Evolutionary conservation across 2,888 invertebrate genomes (phyloP).

Genomic region (Habroteleia sp.): DNA sequence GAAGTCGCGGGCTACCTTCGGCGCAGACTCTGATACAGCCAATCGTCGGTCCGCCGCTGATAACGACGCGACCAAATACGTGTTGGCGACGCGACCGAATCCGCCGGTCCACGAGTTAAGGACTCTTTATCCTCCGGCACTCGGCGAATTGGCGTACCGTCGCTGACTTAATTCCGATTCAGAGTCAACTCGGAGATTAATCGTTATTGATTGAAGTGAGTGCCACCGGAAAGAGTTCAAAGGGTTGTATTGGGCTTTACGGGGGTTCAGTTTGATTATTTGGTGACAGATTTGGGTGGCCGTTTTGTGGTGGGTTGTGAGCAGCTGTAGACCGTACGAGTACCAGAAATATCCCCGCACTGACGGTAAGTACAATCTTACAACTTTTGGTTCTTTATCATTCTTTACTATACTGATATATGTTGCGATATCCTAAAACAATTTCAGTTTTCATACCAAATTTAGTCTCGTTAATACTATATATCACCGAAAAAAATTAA

Average conservation of each 20-base stretch:
- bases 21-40: constrained; percentile 81
- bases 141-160: constrained; percentile 33
- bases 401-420: too few species aligned
- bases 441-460: too few species aligned
- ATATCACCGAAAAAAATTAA: too few species aligned
- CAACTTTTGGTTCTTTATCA: too few species aligned
- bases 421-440: too few species aligned
- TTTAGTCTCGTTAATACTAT: too few species aligned
- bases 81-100: constrained; percentile 75
- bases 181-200: constrained; percentile 3
- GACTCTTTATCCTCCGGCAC: constrained; percentile 65
- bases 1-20: constrained; percentile 67
- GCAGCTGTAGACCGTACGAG: constrained; percentile 39
- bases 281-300: constrained; percentile 21
- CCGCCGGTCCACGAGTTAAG: constrained; percentile 76
- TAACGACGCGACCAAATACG: constrained; percentile 79
- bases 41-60: constrained; percentile 80
- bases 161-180: constrained; percentile 15
- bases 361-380: constrained; percentile 74
- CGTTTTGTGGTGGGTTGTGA: constrained; percentile 28
- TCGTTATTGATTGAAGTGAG: constrained; percentile 30
- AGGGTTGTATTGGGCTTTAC: constrained; percentile 8
- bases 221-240: constrained; percentile 2
- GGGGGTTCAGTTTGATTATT: constrained; percentile 14
- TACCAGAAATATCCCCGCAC: constrained; percentile 70